phyloP scores from a whole-genome alignment of 2,888 invertebrate species.

The Incurvaria masculella region DNA sequence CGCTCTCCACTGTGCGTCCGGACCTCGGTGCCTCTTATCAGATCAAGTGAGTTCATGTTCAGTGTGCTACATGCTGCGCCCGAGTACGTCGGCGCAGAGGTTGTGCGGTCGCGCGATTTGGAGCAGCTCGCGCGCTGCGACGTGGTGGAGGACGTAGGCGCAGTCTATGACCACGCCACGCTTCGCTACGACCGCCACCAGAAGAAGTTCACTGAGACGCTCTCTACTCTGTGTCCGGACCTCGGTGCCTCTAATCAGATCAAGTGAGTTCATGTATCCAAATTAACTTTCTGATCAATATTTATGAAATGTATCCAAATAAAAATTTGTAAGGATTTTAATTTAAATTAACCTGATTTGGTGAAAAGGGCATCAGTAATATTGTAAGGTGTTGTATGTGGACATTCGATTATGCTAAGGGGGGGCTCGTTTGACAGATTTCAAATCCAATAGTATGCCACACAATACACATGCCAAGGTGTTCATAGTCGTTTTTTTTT shows the following conservation, averaged over 20 bases:
- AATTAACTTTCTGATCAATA: too few relatives aligned
- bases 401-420: neutral
- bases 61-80: conserved; percentile 90
- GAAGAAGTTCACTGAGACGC: conserved; percentile 65
- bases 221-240: conserved; percentile 63
- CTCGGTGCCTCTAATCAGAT: conserved; percentile 58
- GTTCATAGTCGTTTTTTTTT: conserved; percentile 12
- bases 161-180: conserved; percentile 70
- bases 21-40: conserved; percentile 57
- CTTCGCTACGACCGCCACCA: conserved; percentile 96
- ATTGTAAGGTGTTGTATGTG: too few relatives aligned
- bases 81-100: conserved; percentile 74
- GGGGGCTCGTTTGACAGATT: too few relatives aligned
- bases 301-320: too few relatives aligned
- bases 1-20: conserved; percentile 62
- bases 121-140: conserved; percentile 75
- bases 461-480: neutral
- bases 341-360: too few relatives aligned
- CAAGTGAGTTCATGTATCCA: too few relatives aligned
- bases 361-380: too few relatives aligned
- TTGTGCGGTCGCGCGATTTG: conserved; percentile 65
- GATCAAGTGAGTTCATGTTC: conserved; percentile 59
- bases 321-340: too few relatives aligned
- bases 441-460: too few relatives aligned
- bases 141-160: conserved; percentile 95